Evolutionary conservation across 1,140 invertebrate species (phyloP).

Genomic region (Ips typographus): DNA sequence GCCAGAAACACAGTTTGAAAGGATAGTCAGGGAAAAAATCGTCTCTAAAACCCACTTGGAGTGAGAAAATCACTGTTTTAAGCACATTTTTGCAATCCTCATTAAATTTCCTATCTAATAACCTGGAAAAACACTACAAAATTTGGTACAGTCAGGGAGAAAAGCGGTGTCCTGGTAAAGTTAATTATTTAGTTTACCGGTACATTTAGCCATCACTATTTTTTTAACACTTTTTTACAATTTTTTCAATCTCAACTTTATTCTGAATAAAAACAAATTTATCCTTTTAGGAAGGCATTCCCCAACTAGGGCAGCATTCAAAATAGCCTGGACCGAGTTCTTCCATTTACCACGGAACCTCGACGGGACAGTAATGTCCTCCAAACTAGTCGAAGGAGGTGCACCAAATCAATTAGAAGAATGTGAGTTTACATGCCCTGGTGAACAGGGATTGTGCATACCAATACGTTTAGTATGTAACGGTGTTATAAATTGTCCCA

Average conservation of each 20-base stretch:
- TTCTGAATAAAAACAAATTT: conserved; percentile 6
- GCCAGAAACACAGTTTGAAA: too few relatives aligned
- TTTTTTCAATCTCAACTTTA: not conserved
- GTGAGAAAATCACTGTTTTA: too few relatives aligned
- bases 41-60: too few relatives aligned
- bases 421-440: conserved; percentile 83
- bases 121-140: too few relatives aligned
- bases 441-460: conserved; percentile 77
- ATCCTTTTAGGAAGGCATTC: conserved; percentile 61
- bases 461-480: conserved; percentile 80
- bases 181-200: too few relatives aligned
- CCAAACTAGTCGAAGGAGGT: conserved; percentile 64
- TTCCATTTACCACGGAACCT: conserved; percentile 80
- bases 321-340: conserved; percentile 87
- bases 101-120: too few relatives aligned
- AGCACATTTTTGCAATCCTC: too few relatives aligned
- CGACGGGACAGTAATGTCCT: conserved; percentile 76
- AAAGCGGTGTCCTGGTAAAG: too few relatives aligned
- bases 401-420: conserved; percentile 53
- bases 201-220: too few relatives aligned
- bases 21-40: too few relatives aligned
- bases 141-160: too few relatives aligned
- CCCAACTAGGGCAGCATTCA: conserved; percentile 77
- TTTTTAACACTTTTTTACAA: not conserved
- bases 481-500: conserved; percentile 83